Percentiles rank a stretch among this genome's conserved stretches.
Conservation (phyloP, 2,113 vertebrate genomes). For the Nothoprocta pentlandii region DNA sequence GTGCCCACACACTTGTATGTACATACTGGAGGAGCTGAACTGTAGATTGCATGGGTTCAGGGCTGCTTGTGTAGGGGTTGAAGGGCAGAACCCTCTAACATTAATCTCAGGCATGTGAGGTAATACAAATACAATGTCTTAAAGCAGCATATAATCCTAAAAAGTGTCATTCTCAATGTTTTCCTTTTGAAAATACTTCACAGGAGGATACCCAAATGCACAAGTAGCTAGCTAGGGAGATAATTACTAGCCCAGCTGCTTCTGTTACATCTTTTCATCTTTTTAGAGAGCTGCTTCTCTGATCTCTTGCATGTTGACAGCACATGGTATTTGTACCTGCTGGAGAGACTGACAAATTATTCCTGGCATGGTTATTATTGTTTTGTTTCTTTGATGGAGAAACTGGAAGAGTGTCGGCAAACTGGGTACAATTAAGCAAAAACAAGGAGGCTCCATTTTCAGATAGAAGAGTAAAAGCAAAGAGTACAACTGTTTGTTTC, state of each 20-base stretch:
- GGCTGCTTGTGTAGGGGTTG: background rate
- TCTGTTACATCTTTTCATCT: conserved; percentile 4
- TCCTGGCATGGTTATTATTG: background rate
- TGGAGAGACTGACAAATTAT: conserved; percentile 32
- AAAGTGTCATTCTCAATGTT: conserved; percentile 58
- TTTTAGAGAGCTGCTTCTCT: background rate
- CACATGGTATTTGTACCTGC: conserved; percentile 7
- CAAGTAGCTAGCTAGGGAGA: background rate
- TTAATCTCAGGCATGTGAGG: conserved; percentile 18
- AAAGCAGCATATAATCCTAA: background rate
- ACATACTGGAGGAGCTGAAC: background rate
- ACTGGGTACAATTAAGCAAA: background rate
- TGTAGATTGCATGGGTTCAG: background rate
- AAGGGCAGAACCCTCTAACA: background rate
- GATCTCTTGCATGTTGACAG: conserved; percentile 7
- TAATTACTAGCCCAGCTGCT: conserved; percentile 31
- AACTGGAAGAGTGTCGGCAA: background rate
- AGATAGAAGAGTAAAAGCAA: conserved; percentile 8
- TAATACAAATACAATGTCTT: conserved; percentile 19
- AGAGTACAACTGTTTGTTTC: background rate
- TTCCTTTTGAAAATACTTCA: conserved; percentile 38
- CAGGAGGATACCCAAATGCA: background rate
- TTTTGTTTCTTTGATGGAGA: background rate
- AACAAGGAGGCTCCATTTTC: background rate
- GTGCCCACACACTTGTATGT: conserved; percentile 48